Base-by-base conservation (phyloP, 30 jellyfish, hydroid and myxozoan species). In the Chrysaora quinquecirrha region DNA sequence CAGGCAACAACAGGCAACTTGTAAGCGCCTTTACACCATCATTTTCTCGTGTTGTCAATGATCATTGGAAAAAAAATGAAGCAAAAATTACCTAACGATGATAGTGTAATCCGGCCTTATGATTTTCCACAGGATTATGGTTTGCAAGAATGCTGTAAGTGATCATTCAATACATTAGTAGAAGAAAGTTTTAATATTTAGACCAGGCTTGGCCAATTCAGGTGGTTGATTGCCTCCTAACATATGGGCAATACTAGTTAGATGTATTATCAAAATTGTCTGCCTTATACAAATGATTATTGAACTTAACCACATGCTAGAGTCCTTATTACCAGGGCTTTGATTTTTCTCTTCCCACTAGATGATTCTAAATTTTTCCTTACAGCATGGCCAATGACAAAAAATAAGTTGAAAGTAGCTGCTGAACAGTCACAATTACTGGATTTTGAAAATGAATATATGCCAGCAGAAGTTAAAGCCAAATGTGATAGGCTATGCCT, bases 391-490 rank as follows among this genome's bases (percentile, higher is more conserved):
- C 58, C 58, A 43, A 43, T 43, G 12, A 43, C 58, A 43, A 43
- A 43, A 43, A 16, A 43, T 43, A 9, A 43, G 58, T 43, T 43
- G 58, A 43, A 43, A 43, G 58, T 16, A 43, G 58, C 58, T 43
- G 58, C 58, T 43, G 58, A 43, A 43, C 58, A 43, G 58, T 43
- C 58, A 43, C 58, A 43, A 43, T 43, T 43, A 43, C 58, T 43
- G 12, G 58, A 43, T 16, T 43, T 43, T 43, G 58, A 43, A 43
- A 43, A 43, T 16, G 58, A 43, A 43, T 43, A 43, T 43, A 43
- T 43, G 16, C 58, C 58, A 43, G 58, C 58, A 43, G 58, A 43
- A 43, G 58, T 6, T 9, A 43, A 43, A 43, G 58, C 58, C 58
- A 43, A 16, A 43, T 43, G 58, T 43, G 58, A 43, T 6, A 43